Percentiles rank a stretch among this genome's conserved stretches.
Conservation (phyloP, 2,797 vertebrate species). For the Vespertilio murinus region DNA sequence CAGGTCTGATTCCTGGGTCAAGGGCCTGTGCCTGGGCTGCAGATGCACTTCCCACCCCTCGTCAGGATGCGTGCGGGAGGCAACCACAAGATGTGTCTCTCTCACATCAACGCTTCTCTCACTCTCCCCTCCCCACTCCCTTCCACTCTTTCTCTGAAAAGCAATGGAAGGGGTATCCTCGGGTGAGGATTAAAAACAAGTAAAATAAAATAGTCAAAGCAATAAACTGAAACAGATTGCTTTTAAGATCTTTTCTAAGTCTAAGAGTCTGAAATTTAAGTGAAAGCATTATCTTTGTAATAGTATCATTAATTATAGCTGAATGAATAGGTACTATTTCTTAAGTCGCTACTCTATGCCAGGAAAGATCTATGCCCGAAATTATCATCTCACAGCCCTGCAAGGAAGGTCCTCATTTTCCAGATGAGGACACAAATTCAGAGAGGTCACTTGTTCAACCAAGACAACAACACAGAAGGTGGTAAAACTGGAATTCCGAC, state of each 20-base stretch:
- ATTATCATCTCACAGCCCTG: background rate
- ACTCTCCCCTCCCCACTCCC: no score
- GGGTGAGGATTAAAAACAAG: no score
- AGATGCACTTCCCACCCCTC: no score
- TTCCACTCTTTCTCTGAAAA: no score
- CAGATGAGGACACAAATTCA: background rate
- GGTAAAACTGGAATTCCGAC: background rate
- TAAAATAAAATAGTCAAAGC: constrained; percentile 17
- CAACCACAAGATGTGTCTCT: no score
- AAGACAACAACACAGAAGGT: background rate
- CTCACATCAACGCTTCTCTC: no score
- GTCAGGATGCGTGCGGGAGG: no score
- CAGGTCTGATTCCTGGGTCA: background rate
- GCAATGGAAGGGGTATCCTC: no score
- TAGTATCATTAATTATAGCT: background rate
- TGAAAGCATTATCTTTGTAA: constrained; percentile 5
- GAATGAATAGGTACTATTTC: background rate
- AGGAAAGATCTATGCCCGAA: background rate
- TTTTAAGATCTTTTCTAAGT: background rate
- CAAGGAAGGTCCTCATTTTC: background rate
- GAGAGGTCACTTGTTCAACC: background rate
- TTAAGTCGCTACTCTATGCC: background rate
- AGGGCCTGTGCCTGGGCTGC: background rate
- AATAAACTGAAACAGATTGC: background rate
- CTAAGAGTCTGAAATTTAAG: constrained; percentile 17